A percentile compares a stretch with the other conserved stretches of the same genome.
Conservation (phyloP, 2,113 vertebrate genomes). For the Dendropsophus ebraccatus region DNA sequence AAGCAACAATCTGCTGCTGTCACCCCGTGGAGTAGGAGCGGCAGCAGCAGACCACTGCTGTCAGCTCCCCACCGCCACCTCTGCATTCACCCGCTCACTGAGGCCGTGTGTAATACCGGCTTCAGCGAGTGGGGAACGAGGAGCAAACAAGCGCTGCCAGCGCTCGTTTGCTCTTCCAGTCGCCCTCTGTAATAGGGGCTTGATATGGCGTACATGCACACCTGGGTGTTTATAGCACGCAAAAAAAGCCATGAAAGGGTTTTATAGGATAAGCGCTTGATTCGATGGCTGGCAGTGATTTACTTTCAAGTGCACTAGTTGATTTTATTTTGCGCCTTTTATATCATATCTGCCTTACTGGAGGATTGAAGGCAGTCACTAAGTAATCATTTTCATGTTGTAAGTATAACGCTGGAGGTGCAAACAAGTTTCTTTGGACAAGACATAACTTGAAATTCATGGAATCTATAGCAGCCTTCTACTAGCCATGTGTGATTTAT, state of each 20-base stretch:
- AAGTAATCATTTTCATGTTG: background rate
- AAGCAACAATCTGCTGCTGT: too few relatives aligned
- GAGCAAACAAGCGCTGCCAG: too few relatives aligned
- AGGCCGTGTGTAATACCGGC: too few relatives aligned
- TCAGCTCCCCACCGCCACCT: too few relatives aligned
- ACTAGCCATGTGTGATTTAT: too few relatives aligned
- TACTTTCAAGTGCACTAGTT: background rate
- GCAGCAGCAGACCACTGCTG: too few relatives aligned
- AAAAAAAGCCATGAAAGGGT: background rate
- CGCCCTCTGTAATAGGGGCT: too few relatives aligned
- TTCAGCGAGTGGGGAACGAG: too few relatives aligned
- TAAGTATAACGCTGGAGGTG: background rate
- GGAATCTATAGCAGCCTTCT: background rate
- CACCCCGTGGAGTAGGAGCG: too few relatives aligned
- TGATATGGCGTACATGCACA: background rate
- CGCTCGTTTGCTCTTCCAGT: too few relatives aligned
- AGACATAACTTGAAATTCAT: background rate
- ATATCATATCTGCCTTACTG: background rate
- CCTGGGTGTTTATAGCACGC: background rate
- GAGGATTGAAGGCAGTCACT: background rate
- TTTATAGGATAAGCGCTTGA: background rate
- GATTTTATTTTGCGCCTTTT: background rate
- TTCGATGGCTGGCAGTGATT: background rate
- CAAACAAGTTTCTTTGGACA: background rate
- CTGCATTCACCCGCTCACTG: too few relatives aligned